Percentiles rank a stretch among this genome's conserved stretches.
Conservation (phyloP, 2,888 invertebrate genomes). For the Spisula subtruncata region DNA sequence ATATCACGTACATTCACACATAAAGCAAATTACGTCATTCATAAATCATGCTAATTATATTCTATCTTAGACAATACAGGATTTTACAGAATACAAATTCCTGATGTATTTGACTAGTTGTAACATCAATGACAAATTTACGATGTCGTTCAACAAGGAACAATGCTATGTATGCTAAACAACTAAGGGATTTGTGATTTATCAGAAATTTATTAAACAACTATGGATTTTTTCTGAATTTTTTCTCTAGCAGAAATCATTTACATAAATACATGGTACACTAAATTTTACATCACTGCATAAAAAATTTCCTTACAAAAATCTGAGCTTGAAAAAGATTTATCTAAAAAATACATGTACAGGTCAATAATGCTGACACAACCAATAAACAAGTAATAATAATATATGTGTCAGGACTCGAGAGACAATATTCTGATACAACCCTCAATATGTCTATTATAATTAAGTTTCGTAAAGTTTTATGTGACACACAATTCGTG, state of each 20-base stretch:
- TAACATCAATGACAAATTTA: background rate
- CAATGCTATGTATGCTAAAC: background rate
- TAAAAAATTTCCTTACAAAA: too few relatives aligned
- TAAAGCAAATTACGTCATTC: background rate
- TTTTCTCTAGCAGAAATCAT: too few relatives aligned
- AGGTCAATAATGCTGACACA: background rate
- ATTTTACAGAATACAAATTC: background rate
- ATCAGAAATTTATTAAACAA: too few relatives aligned
- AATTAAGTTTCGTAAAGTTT: background rate
- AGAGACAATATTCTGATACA: background rate
- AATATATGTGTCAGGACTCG: background rate
- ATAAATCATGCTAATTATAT: background rate
- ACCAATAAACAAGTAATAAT: background rate
- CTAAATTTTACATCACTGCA: too few relatives aligned
- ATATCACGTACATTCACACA: background rate
- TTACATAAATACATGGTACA: too few relatives aligned
- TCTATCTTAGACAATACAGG: background rate
- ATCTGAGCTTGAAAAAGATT: too few relatives aligned
- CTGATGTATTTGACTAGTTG: background rate
- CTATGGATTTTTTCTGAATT: too few relatives aligned
- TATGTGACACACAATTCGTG: conserved; percentile 5
- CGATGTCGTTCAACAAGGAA: background rate
- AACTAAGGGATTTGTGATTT: too few relatives aligned
- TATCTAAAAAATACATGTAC: too few relatives aligned
- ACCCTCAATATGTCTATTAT: background rate